Evolutionary conservation across 1,140 invertebrate genomes (phyloP).

Genomic region (Wiebesia pumilae): DNA sequence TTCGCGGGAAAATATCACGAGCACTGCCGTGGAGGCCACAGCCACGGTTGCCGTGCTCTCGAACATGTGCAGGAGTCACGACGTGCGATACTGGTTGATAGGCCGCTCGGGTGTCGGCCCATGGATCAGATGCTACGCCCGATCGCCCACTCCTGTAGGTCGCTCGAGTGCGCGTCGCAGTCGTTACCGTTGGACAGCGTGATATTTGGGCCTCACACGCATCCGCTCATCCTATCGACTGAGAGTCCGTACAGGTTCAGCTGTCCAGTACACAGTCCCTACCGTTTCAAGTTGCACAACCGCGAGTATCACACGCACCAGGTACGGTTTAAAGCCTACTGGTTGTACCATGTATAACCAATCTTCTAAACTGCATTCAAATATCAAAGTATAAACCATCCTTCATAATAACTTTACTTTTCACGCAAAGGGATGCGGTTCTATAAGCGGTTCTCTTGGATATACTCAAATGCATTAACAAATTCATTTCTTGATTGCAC

Average conservation of each 20-base stretch:
- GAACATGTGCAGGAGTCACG: constrained; percentile 61
- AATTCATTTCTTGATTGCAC: constrained; percentile 15
- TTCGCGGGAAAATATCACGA: constrained; percentile 66
- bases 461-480: background rate
- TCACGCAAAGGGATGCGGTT: background rate
- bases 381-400: background rate
- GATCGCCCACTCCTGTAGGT: constrained; percentile 71
- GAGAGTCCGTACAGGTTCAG: constrained; percentile 71
- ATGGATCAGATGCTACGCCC: constrained; percentile 44
- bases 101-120: background rate
- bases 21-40: constrained; percentile 51
- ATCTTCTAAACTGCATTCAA: too few species aligned
- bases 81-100: background rate
- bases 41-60: constrained; percentile 59
- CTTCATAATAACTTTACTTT: background rate
- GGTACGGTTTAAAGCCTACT: constrained; percentile 63
- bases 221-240: constrained; percentile 62
- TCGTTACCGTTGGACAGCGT: constrained; percentile 71
- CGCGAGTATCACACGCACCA: constrained; percentile 76
- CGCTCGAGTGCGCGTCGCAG: constrained; percentile 66
- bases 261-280: constrained; percentile 81
- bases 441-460: background rate
- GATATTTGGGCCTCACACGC: constrained; percentile 69
- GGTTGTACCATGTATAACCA: too few species aligned
- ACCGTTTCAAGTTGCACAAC: constrained; percentile 78